phyloP scores from a whole-genome alignment of 2,113 vertebrate genomes.

The Chroicocephalus ridibundus region DNA sequence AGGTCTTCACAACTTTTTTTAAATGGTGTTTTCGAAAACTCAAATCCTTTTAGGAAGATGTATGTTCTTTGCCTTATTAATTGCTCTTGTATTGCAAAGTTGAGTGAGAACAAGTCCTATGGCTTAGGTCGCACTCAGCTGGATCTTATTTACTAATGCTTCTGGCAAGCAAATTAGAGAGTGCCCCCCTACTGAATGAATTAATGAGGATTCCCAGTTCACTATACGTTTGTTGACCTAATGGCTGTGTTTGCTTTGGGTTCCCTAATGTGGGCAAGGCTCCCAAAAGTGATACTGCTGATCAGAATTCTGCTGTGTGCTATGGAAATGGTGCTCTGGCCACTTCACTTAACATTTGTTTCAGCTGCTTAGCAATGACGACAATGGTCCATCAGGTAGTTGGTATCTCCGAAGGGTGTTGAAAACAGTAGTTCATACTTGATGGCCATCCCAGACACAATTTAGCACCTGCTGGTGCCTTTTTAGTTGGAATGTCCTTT shows the following conservation, averaged over 20 bases:
- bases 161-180: background rate
- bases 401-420: rapidly evolving
- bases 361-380: background rate
- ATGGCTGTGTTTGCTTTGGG: background rate
- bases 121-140: background rate
- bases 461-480: background rate
- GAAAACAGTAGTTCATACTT: background rate
- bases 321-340: background rate
- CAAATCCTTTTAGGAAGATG: background rate
- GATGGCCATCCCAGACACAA: background rate
- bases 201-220: background rate
- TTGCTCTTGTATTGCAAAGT: background rate
- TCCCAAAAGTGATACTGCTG: background rate
- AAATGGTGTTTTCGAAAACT: background rate
- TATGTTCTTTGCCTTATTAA: background rate
- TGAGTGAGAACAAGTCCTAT: background rate
- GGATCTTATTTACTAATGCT: slow-evolving; percentile 10
- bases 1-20: background rate
- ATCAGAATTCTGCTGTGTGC: background rate
- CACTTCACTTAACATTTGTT: background rate
- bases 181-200: background rate
- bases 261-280: background rate
- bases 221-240: background rate
- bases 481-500: background rate
- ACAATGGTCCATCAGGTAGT: background rate